Evolutionary conservation across 1,140 invertebrate species (phyloP).

Genomic region (Eciton burchellii): DNA sequence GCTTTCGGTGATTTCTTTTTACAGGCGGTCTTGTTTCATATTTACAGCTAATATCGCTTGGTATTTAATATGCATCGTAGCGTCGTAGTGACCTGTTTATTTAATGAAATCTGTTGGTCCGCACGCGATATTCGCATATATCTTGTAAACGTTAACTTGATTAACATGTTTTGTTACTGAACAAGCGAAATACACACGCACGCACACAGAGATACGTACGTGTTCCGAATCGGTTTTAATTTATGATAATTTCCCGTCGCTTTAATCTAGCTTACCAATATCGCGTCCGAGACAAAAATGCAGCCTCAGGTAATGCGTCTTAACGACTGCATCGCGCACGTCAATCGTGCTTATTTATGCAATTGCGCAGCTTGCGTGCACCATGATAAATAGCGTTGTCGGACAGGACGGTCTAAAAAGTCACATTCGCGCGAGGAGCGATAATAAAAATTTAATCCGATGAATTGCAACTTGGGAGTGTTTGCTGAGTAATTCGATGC

Average conservation of each 20-base stretch:
- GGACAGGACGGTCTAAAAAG: slow-evolving; percentile 51
- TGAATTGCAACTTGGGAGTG: slow-evolving; percentile 57
- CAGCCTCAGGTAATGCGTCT: slow-evolving; percentile 46
- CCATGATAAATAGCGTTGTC: slow-evolving; percentile 51
- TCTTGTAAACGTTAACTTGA: slow-evolving; percentile 36
- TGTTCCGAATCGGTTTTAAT: not conserved
- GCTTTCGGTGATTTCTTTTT: not conserved
- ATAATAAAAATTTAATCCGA: slow-evolving; percentile 63
- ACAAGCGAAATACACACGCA: not conserved
- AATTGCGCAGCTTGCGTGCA: slow-evolving; percentile 66
- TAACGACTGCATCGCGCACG: slow-evolving; percentile 42
- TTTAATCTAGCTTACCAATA: not conserved
- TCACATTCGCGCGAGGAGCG: slow-evolving; percentile 49
- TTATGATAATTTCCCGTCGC: not conserved
- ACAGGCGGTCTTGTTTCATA: slow-evolving; percentile 12
- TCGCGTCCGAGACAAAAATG: not conserved
- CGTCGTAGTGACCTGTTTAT: slow-evolving; percentile 26
- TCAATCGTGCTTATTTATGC: slow-evolving; percentile 68
- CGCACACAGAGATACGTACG: not conserved
- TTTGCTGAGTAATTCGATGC: slow-evolving; percentile 32
- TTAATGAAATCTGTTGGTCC: slow-evolving; percentile 19
- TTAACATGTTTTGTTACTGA: slow-evolving; percentile 22
- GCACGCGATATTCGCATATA: slow-evolving; percentile 40
- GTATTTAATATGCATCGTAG: slow-evolving; percentile 48
- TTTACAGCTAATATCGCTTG: slow-evolving; percentile 26